phyloP scores from a whole-genome alignment of 1,140 invertebrate genomes.

The Heliconius eleuchia region DNA sequence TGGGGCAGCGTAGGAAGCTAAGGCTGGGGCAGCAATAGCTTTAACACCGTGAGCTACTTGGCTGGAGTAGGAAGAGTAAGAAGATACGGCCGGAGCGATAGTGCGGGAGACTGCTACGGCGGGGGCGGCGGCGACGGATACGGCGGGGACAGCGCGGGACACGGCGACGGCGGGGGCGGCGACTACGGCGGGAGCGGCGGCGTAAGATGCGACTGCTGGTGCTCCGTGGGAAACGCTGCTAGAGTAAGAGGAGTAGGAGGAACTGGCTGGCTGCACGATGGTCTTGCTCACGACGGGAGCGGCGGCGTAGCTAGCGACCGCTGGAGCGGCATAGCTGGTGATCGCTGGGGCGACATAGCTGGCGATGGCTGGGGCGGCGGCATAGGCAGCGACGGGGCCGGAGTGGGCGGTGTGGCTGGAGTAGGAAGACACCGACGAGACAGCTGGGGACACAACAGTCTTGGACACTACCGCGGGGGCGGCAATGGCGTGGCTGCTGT shows the following conservation, averaged over 20 bases:
- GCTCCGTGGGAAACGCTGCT: slow-evolving; percentile 54
- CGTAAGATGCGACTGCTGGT: slow-evolving; percentile 49
- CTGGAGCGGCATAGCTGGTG: slow-evolving; percentile 46
- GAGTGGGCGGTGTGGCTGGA: slow-evolving; percentile 51
- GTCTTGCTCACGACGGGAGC: slow-evolving; percentile 49
- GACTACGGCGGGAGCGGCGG: slow-evolving; percentile 46
- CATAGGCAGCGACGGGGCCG: slow-evolving; percentile 43
- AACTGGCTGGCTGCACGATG: slow-evolving; percentile 46
- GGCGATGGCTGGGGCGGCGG: slow-evolving; percentile 46
- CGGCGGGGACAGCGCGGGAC: slow-evolving; percentile 40
- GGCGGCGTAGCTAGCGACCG: slow-evolving; percentile 46
- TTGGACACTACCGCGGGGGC: slow-evolving; percentile 44
- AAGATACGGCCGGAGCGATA: slow-evolving; percentile 42
- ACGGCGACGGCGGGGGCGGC: slow-evolving; percentile 40
- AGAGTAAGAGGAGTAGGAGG: slow-evolving; percentile 56
- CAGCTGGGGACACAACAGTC: slow-evolving; percentile 45
- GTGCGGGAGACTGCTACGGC: slow-evolving; percentile 43
- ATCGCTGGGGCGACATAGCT: slow-evolving; percentile 45
- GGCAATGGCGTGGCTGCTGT: slow-evolving; percentile 43
- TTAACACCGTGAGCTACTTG: slow-evolving; percentile 44
- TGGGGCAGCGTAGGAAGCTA: slow-evolving; percentile 43
- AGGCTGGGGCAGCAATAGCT: slow-evolving; percentile 33
- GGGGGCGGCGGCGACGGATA: slow-evolving; percentile 41
- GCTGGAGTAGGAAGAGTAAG: slow-evolving; percentile 42
- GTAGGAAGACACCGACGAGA: slow-evolving; percentile 52